Base-by-base conservation (phyloP, 1,140 invertebrate genomes). In the Zophobas atratus region DNA sequence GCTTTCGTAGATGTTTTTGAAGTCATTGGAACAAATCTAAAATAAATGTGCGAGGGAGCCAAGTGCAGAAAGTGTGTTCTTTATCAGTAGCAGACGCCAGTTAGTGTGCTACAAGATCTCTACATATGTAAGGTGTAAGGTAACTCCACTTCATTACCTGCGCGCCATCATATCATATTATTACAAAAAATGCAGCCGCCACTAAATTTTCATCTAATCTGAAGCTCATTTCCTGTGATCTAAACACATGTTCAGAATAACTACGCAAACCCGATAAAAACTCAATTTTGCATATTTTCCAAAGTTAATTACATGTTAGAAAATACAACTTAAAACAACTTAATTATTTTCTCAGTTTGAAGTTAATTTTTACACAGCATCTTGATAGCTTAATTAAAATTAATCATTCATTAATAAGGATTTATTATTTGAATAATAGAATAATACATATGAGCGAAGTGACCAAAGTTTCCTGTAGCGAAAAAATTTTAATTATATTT, bases 41-140 rank as follows among this genome's bases (percentile, higher is more conserved):
- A 32, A 55, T 55, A 34, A 34, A 55, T 43, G 60, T 60, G 39
- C 32, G 39, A 67, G 39, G 39, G 43, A 33, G n/a, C 43, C n/a
- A 41, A 39, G 60, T 67, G 39, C 60, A 43, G 60, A 67, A 67
- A 67, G 38, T 39, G n/a, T 43, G 33, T 67, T 67, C 60, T 67
- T 67, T 67, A 67, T 67, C 60, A 67, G 60, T 33, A 41, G 60
- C 60, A 67, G 60, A 67, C 60, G 60, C 60, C 60, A 67, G 60
- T 60, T 60, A 60, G 56, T 41, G 32, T 72, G 70, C 39, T 72
- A 72, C 70, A 51, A 51, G 70, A 72, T 56, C 48, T 56, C 70
- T 72, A 72, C 70, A 72, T 72, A 72, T 72, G 70, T 72, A 53
- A 72, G 70, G 70, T 72, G 70, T 72, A 53, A 72, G 46, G 70